Conservation (phyloP, 2,888 invertebrate species). For the Chaitophorus viminalis region DNA sequence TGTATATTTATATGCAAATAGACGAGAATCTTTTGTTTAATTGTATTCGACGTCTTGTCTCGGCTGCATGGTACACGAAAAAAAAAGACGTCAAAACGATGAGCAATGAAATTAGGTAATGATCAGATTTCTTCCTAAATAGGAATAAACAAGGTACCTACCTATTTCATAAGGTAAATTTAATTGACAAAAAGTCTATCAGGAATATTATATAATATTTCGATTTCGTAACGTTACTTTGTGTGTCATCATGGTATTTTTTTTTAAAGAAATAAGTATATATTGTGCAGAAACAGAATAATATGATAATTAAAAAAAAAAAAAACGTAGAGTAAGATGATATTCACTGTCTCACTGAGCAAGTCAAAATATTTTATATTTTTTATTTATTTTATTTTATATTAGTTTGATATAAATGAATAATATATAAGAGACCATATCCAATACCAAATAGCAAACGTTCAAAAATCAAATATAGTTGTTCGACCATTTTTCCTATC, state of each 20-base stretch:
- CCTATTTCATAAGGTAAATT: not conserved
- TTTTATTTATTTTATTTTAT: not conserved
- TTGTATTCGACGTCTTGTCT: not conserved
- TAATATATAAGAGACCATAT: not conserved
- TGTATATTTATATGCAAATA: not conserved
- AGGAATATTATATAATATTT: not conserved
- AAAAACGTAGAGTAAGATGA: not conserved
- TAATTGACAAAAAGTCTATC: not conserved
- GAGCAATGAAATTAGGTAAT: not conserved
- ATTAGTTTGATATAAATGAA: not conserved
- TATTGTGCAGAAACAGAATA: too few species aligned
- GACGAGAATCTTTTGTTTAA: not conserved
- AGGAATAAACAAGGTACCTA: not conserved
- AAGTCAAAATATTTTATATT: conserved; percentile 10
- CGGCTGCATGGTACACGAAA: too few species aligned
- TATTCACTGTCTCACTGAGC: conserved; percentile 15
- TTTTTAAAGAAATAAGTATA: not conserved
- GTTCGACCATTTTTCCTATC: too few species aligned
- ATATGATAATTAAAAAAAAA: not conserved
- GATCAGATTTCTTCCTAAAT: not conserved
- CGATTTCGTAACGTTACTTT: not conserved
- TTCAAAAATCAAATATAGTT: not conserved
- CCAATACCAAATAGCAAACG: not conserved
- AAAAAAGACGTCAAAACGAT: not conserved
- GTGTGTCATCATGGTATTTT: not conserved